Conservation (phyloP, 2,888 invertebrate genomes). For the Osedax fenrisi region DNA sequence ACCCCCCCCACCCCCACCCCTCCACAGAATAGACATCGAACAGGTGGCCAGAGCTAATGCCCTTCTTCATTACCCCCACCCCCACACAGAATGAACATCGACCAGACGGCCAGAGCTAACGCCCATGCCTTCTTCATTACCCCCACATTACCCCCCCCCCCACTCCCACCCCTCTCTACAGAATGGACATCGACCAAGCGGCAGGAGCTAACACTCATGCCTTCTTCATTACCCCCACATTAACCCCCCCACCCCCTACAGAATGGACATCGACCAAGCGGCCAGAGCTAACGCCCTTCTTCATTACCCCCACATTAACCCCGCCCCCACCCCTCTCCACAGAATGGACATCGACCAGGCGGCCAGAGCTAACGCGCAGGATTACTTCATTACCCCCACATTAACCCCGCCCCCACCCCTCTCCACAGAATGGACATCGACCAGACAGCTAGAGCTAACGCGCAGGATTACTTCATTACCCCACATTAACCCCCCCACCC, state of each 20-base stretch:
- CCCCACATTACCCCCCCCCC: no score
- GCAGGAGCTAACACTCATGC: constrained; percentile 46
- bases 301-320: no score
- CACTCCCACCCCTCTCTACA: no score
- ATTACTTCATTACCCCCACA: no score
- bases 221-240: no score
- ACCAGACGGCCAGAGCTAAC: constrained; percentile 46
- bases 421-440: constrained; percentile 46
- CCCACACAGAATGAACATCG: constrained; percentile 45
- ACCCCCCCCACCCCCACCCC: no score
- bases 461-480: constrained; percentile 48
- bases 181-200: constrained; percentile 49
- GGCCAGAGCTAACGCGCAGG: constrained; percentile 46
- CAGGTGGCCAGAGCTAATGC: constrained; percentile 47
- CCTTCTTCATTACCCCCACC: no score
- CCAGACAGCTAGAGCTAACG: constrained; percentile 46
- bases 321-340: no score
- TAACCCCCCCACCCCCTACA: no score
- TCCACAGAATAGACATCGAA: constrained; percentile 49
- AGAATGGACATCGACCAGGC: constrained; percentile 50
- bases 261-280: constrained; percentile 49
- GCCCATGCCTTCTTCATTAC: no score
- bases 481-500: no score
- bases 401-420: no score
- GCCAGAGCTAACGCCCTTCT: constrained; percentile 46